A percentile compares a stretch with the other conserved stretches of the same genome.
phyloP scores from a whole-genome alignment of 2,888 invertebrate genomes.

The Saturnia japonica region DNA sequence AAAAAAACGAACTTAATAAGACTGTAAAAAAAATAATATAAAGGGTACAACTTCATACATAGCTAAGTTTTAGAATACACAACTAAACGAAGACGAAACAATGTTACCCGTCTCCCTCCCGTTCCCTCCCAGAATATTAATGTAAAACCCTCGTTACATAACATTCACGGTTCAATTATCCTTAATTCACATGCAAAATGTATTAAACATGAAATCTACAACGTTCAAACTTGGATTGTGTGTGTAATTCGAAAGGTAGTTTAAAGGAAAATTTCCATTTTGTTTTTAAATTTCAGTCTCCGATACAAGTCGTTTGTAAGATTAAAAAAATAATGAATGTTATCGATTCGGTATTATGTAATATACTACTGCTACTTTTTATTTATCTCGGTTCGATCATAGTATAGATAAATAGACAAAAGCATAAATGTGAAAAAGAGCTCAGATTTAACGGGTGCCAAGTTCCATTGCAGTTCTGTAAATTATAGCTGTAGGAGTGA shows the following conservation, averaged over 20 bases:
- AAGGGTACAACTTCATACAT: no score
- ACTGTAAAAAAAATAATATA: no score
- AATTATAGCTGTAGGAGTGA: no score
- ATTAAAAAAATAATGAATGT: not conserved
- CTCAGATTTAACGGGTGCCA: no score
- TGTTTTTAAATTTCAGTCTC: not conserved
- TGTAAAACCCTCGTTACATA: not conserved
- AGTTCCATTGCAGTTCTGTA: no score
- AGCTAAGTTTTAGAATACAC: no score
- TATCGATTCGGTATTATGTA: not conserved
- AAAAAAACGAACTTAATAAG: no score
- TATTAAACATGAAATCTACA: slow-evolving; percentile 2
- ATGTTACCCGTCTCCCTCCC: not conserved
- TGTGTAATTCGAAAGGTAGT: not conserved
- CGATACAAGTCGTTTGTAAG: not conserved
- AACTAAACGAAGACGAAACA: no score
- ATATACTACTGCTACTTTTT: not conserved
- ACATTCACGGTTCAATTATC: slow-evolving; percentile 8
- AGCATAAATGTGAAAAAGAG: no score
- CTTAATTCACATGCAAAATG: slow-evolving; percentile 9
- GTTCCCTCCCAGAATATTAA: slow-evolving; percentile 21
- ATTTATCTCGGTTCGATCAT: no score
- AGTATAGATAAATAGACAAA: no score
- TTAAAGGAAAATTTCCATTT: not conserved
- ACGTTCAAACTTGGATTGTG: not conserved